phyloP scores from a whole-genome alignment of 2,113 vertebrate genomes.

The Pelusios castaneus region DNA sequence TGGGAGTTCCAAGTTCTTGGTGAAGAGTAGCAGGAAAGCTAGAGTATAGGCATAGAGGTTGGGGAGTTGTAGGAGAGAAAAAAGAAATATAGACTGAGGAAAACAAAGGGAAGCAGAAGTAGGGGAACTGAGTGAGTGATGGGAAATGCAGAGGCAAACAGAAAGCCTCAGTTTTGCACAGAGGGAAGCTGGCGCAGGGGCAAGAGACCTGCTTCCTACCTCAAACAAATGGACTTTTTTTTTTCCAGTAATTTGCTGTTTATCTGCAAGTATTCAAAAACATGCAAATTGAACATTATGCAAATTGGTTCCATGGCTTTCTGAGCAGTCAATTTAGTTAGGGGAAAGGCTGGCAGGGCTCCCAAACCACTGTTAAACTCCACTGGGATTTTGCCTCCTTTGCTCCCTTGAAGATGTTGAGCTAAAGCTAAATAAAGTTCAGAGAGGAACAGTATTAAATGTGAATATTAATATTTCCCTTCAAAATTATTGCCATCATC shows the following conservation, averaged over 20 bases:
- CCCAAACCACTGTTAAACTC: constrained; percentile 46
- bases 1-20: neutral
- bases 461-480: neutral
- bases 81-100: neutral
- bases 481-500: accelerated
- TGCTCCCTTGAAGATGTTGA: constrained; percentile 43
- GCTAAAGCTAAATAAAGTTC: constrained; percentile 4
- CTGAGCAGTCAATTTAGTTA: neutral
- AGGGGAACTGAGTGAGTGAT: neutral
- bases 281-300: constrained; percentile 34
- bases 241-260: neutral
- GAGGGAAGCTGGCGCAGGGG: neutral
- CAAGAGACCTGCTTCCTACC: neutral
- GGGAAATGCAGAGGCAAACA: neutral
- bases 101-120: too few relatives aligned
- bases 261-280: neutral
- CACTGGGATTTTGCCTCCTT: constrained; percentile 19
- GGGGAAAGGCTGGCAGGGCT: constrained; percentile 29
- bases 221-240: neutral
- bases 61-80: neutral
- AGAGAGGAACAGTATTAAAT: constrained; percentile 47
- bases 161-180: accelerated
- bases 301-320: constrained; percentile 23
- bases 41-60: too few relatives aligned
- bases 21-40: neutral